These are phyloP conservation scores for Scrobipalpa costella DNA, from an alignment of 2,888 invertebrate species.

Conservation along the genomic window DNA sequence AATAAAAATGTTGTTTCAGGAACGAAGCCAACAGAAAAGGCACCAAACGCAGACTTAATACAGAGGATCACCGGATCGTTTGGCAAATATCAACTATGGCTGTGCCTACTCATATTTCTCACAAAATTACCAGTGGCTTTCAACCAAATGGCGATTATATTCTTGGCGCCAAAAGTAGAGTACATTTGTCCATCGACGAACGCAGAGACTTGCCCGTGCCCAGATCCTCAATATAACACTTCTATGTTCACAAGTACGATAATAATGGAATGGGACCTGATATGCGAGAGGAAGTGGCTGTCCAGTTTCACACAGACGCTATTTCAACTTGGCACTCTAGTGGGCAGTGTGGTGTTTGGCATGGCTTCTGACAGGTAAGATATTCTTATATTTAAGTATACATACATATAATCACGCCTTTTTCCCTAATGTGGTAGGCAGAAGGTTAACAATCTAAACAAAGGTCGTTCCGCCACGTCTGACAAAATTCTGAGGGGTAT, in stretches of 20 bases:
- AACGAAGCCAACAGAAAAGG: slow-evolving; percentile 28
- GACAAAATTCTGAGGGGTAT: too few species aligned
- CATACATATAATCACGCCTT: too few species aligned
- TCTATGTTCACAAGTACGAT: slow-evolving; percentile 86
- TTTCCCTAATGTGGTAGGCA: too few species aligned
- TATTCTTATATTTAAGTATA: slow-evolving; percentile 40
- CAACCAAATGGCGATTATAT: slow-evolving; percentile 77
- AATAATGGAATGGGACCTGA: slow-evolving; percentile 87
- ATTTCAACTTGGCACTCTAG: slow-evolving; percentile 87
- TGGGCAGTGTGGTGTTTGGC: slow-evolving; percentile 88
- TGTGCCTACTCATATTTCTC: slow-evolving; percentile 64
- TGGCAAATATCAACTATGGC: slow-evolving; percentile 75
- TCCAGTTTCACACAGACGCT: slow-evolving; percentile 86
- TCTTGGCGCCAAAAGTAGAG: slow-evolving; percentile 68
- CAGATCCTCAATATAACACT: slow-evolving; percentile 81
- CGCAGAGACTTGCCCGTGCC: slow-evolving; percentile 78
- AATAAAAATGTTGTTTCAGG: slow-evolving; percentile 38
- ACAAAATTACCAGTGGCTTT: slow-evolving; percentile 74
- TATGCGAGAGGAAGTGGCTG: slow-evolving; percentile 84
- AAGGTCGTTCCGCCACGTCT: too few species aligned
- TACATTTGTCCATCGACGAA: slow-evolving; percentile 51
- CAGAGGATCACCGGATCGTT: slow-evolving; percentile 72
- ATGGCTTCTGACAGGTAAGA: slow-evolving; percentile 88
- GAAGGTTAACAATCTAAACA: too few species aligned
- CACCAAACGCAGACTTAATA: slow-evolving; percentile 52